Evolutionary conservation across 1,140 invertebrate genomes (phyloP).

Genomic region (Ylistrum balloti): DNA sequence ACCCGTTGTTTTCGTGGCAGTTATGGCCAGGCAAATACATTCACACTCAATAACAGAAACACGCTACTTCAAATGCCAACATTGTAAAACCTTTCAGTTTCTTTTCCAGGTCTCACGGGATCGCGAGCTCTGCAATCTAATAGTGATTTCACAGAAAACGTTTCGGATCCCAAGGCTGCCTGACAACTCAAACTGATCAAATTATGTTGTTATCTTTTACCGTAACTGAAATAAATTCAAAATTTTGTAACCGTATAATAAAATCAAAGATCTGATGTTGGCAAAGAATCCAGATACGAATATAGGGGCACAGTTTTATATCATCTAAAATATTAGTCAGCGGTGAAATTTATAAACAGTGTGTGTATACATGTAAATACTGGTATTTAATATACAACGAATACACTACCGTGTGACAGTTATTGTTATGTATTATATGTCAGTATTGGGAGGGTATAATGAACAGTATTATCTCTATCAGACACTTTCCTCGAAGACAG

Average conservation of each 20-base stretch:
- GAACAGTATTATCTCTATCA: too few relatives aligned
- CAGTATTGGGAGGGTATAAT: too few relatives aligned
- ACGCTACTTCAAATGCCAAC: background rate
- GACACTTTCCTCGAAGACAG: too few relatives aligned
- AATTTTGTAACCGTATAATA: background rate
- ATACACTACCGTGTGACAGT: too few relatives aligned
- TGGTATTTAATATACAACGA: too few relatives aligned
- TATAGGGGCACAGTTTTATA: background rate
- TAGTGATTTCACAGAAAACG: background rate
- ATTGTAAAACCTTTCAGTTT: background rate
- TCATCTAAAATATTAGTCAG: background rate
- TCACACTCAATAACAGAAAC: constrained; percentile 27
- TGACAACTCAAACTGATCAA: background rate
- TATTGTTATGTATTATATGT: too few relatives aligned
- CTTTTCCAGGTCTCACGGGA: background rate
- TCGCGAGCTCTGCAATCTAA: background rate
- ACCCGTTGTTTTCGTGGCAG: too few relatives aligned
- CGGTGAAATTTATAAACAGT: too few relatives aligned
- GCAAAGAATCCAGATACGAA: background rate
- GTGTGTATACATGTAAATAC: too few relatives aligned
- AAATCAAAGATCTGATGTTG: background rate
- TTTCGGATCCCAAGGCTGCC: background rate
- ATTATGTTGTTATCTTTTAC: background rate
- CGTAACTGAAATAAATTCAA: background rate
- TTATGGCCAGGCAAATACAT: background rate